Base-by-base conservation (phyloP, 2,797 vertebrate genomes). In the Enteromius afrohamiltoni region DNA sequence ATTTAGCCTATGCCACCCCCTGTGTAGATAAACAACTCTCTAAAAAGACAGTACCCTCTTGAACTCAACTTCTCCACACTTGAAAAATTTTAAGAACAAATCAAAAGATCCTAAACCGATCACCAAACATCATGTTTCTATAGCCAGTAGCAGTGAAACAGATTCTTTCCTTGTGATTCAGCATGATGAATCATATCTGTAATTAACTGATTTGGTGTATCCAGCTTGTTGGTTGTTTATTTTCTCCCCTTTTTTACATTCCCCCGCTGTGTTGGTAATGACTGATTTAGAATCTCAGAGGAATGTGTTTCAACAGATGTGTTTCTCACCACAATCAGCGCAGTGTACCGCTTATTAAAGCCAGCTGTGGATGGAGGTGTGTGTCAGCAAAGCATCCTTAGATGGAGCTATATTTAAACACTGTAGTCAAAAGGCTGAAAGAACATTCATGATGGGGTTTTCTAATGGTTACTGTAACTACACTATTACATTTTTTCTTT, bases 351-450 rank as follows among this genome's bases (percentile, higher is more conserved):
- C 53, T 84, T 86, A 87, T 87, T 53, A 84, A 69, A 86, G 64
- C 58, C 86, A 87, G 82, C 84, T 87, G 82, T 76, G 74, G 21
- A 23, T 69, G 74, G 76, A 42, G 58, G 80, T 58, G 81, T 31
- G 9, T 29, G 37, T 47, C 73, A 70, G 75, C 68, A 70, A 78
- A 70, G 75, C 68, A 70, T n/a, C 26, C 34, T 71, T 80, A 86
- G 78, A 82, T 82, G 78, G 60, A 70, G 74, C 83, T 88, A 83
- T 77, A 87, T 88, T 85, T 86, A 81, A 81, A 79, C 23, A 29
- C 53, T 49, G 21, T 62, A 58, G 55, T 73, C 21, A 26, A 83
- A 49, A 73, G 11, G 47, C 83, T 19, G 60, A 75, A 68, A 26
- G 23, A 73, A 77, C 51, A 65, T 76, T 26, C 11, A 16, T 9